Conservation (phyloP, 2,797 vertebrate species). For the Pipistrellus pygmaeus region DNA sequence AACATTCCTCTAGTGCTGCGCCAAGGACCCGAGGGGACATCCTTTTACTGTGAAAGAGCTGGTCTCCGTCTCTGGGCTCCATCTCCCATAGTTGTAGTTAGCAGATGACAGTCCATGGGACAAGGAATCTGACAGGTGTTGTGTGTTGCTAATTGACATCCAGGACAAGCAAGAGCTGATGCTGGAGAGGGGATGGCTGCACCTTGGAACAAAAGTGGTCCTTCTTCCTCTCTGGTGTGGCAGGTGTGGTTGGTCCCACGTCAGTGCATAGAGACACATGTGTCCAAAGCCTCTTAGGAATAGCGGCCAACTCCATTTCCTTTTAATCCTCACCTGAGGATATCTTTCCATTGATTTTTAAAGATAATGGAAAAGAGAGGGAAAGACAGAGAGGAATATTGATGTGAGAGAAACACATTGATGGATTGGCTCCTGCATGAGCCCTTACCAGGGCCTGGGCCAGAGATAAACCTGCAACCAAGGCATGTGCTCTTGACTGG, state of each 20-base stretch:
- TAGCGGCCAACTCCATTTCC: not conserved
- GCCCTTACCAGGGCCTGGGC: too few species aligned
- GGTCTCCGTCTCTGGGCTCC: fast-evolving
- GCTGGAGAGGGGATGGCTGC: not conserved
- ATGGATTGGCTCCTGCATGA: too few species aligned
- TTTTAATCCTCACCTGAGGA: too few species aligned
- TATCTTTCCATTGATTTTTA: too few species aligned
- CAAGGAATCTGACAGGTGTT: not conserved
- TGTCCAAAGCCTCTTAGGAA: not conserved
- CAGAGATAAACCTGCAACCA: too few species aligned
- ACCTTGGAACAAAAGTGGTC: not conserved
- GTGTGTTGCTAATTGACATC: constrained; percentile 34
- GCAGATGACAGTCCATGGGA: not conserved
- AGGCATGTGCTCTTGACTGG: too few species aligned
- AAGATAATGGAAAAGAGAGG: too few species aligned
- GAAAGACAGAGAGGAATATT: too few species aligned
- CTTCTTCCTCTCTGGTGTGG: not conserved
- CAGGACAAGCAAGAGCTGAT: not conserved
- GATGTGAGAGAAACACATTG: too few species aligned
- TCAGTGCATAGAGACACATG: not conserved
- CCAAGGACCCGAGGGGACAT: not conserved
- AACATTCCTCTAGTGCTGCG: constrained; percentile 52
- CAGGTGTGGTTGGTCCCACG: not conserved
- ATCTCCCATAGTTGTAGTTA: not conserved
- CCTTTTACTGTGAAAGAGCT: constrained; percentile 27